Conservation (phyloP, 2,113 vertebrate species). For the Mobula birostris region DNA sequence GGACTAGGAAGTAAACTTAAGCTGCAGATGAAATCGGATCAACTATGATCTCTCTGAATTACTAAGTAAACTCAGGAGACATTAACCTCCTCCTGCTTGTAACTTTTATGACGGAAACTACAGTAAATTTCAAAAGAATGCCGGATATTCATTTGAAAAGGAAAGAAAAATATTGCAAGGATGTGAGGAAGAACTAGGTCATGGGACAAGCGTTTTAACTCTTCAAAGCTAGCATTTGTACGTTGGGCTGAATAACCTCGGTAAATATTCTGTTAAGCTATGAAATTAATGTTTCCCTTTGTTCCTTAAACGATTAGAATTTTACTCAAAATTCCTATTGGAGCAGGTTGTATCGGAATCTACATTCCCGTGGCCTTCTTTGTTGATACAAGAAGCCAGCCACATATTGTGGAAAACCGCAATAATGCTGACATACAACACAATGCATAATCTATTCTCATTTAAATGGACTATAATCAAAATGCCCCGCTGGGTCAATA, state of each 20-base stretch:
- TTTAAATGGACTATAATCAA: background rate
- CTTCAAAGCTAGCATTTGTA: background rate
- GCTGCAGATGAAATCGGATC: too few species aligned
- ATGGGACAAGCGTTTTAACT: background rate
- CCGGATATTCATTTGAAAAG: background rate
- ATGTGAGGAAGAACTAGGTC: background rate
- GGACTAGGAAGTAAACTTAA: too few species aligned
- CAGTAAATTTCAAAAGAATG: background rate
- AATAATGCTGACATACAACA: constrained; percentile 25
- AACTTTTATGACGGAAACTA: too few species aligned
- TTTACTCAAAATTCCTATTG: constrained; percentile 1
- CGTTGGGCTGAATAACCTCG: background rate
- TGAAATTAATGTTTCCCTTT: background rate
- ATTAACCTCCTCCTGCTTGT: too few species aligned
- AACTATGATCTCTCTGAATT: too few species aligned
- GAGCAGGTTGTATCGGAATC: background rate
- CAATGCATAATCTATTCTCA: constrained; percentile 22
- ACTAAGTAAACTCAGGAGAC: too few species aligned
- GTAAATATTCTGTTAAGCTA: background rate
- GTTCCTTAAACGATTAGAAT: background rate
- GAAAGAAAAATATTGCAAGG: background rate
- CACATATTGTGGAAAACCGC: background rate
- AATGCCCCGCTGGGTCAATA: background rate
- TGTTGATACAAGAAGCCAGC: background rate
- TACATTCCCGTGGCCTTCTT: background rate